Conservation (phyloP, 2,888 invertebrate genomes). For the Keiferia lycopersicella region DNA sequence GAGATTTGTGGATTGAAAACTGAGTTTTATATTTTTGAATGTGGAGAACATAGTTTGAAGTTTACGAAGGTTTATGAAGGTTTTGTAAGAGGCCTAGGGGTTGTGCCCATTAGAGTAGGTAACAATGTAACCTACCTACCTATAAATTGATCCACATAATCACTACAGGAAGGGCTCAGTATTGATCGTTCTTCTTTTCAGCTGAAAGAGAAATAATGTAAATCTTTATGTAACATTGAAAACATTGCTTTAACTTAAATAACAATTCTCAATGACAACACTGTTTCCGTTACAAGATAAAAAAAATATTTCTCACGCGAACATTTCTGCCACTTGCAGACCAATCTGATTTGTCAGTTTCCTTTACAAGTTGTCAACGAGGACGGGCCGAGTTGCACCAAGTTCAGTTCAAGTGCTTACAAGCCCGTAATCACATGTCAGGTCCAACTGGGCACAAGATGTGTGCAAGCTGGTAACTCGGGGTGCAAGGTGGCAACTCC, state of each 20-base stretch:
- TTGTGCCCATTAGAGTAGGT: too few species aligned
- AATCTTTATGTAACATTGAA: too few species aligned
- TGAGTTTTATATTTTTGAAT: neutral
- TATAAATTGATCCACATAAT: too few species aligned
- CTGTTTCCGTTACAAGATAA: neutral
- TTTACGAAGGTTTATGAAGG: too few species aligned
- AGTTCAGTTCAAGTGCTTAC: constrained; percentile 31
- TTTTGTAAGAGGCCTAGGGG: too few species aligned
- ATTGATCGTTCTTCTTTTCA: too few species aligned
- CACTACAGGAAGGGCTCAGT: too few species aligned
- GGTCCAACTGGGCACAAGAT: constrained; percentile 31
- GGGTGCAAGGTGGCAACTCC: constrained; percentile 44
- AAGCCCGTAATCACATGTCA: constrained; percentile 39
- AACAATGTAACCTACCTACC: too few species aligned
- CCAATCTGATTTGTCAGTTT: neutral
- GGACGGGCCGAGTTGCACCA: neutral
- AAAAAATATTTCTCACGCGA: neutral
- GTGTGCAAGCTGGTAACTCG: constrained; percentile 43
- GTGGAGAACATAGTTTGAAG: too few species aligned
- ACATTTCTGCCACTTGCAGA: constrained; percentile 5
- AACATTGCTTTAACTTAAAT: too few species aligned
- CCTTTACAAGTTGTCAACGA: neutral
- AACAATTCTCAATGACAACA: too few species aligned
- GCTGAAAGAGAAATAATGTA: too few species aligned
- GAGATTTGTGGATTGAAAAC: constrained; percentile 2